Conservation (phyloP, 2,113 vertebrate species). For the Ameiurus melas region DNA sequence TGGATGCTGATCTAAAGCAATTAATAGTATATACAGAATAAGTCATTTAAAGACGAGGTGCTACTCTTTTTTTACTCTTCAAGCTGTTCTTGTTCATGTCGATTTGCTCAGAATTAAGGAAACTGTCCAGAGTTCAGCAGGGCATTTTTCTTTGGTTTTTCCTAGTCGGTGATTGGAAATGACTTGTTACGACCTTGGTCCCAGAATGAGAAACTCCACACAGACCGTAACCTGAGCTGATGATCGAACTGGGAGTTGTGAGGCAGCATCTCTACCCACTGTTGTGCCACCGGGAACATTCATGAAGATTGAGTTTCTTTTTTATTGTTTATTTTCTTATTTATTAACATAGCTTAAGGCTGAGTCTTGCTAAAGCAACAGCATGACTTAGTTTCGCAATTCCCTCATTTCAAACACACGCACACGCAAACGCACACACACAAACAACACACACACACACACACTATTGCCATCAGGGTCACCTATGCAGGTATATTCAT, state of each 20-base stretch:
- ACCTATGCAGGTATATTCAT: slow-evolving; percentile 49
- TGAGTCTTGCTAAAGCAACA: slow-evolving; percentile 33
- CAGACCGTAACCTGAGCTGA: neutral
- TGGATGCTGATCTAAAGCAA: neutral
- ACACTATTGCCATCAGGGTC: slow-evolving; percentile 52
- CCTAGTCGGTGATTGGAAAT: neutral
- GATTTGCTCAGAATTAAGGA: neutral
- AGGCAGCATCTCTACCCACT: neutral
- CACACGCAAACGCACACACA: slow-evolving; percentile 14
- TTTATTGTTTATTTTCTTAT: neutral
- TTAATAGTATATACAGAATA: neutral
- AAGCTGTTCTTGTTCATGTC: neutral
- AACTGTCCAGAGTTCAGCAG: neutral
- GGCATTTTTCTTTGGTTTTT: neutral
- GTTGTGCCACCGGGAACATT: neutral
- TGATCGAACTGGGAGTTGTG: neutral
- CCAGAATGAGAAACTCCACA: neutral
- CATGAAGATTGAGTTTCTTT: neutral
- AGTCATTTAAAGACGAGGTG: neutral
- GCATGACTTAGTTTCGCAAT: slow-evolving; percentile 35
- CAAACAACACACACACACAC: slow-evolving; percentile 31
- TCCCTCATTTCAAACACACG: neutral
- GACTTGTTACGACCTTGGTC: neutral
- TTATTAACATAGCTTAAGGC: neutral
- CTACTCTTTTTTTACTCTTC: neutral